These are phyloP conservation scores for Butorides virescens DNA, from an alignment of 2,113 vertebrate genomes.

Conservation along the genomic window DNA sequence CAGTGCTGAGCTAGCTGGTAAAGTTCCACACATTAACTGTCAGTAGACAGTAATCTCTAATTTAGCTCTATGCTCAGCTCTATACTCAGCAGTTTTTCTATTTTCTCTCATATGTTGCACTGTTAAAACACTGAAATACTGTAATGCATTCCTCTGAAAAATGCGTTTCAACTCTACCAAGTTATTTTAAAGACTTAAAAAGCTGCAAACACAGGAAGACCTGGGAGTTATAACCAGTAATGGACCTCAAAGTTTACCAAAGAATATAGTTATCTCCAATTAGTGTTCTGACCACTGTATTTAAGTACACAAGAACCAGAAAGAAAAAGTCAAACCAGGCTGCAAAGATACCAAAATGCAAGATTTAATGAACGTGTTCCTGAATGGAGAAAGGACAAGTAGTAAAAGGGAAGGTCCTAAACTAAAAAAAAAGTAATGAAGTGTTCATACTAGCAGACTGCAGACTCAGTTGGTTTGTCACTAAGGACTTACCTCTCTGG, in stretches of 20 bases:
- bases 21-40: not conserved
- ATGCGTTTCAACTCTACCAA: not conserved
- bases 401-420: not conserved
- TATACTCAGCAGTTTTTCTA: not conserved
- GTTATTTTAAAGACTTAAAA: not conserved
- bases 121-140: not conserved
- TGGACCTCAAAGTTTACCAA: not conserved
- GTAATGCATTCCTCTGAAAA: not conserved
- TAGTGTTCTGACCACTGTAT: not conserved
- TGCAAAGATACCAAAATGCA: not conserved
- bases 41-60: not conserved
- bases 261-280: not conserved
- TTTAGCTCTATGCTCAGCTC: not conserved
- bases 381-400: not conserved
- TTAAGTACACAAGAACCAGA: not conserved
- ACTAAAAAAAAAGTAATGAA: not conserved
- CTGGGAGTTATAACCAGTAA: not conserved
- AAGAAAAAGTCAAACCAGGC: not conserved
- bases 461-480: constrained; percentile 21
- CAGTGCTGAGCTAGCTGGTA: not conserved
- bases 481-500: constrained; percentile 42
- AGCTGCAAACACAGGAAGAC: not conserved
- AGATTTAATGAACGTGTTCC: not conserved
- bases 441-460: not conserved
- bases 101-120: not conserved